Evolutionary conservation across 2,797 vertebrate genomes (phyloP), one percentile per base, ranked within the genome.

Genomic region (Gambelia wislizenii): DNA sequence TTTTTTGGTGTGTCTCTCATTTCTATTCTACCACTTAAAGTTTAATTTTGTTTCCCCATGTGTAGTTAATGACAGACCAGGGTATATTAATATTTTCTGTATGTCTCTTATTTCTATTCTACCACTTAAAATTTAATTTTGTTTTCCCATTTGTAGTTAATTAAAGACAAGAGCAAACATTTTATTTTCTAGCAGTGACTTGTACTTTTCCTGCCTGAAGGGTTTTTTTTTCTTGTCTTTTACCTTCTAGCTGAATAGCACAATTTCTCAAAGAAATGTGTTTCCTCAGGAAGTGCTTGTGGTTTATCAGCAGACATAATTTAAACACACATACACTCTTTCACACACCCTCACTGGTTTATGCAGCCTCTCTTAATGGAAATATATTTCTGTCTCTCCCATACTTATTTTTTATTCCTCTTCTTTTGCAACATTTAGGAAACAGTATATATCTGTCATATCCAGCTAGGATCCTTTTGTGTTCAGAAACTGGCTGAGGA

Each of bases 221-320:
- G 91, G 69, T 42, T 61, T 47, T 42, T 61, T 47, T 44, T 83
- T 70, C 56, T 16, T 3, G 67, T 9, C 52, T 85, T 83, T 87
- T 52, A 90, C 56, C 0, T 61, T 82, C 6, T 91, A 88, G 59
- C n/a, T 86, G 87, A 54, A 89, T 59, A 82, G 89, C 44, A 89
- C 92, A 92, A 42, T 72, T 85, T 93, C 91, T 90, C 86, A 91
- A 82, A 89, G 86, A 84, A 91, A 69, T 30, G 90, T 84, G 86
- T 93, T 97, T 97, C 96, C 96, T 95, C 95, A 96, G 96, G 96
- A 97, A 97, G 92, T 91, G 75, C 92, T 90, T 95, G 97, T 84
- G 97, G 96, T 95, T 97, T 93, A 95, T 91, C 91, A 92, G 93
- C 85, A 97, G 92, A 91, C 87, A 90, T 52, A 3, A 33, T 49